These are phyloP conservation scores for Datnioides undecimradiatus DNA, from an alignment of 2,113 vertebrate species.

Conservation along the genomic window DNA sequence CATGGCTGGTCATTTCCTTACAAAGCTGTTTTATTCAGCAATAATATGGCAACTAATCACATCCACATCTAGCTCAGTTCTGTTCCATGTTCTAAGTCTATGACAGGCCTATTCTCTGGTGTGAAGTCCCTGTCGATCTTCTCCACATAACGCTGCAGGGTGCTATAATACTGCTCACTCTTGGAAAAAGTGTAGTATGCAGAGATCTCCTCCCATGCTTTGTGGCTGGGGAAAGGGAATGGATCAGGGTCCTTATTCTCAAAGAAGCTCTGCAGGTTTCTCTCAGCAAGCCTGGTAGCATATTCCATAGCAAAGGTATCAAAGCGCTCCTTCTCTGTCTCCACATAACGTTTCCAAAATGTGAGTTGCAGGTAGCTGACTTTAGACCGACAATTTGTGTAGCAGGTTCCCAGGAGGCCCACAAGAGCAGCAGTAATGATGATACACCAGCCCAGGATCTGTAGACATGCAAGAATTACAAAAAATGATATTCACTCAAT, in stretches of 20 bases:
- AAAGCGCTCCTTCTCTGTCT: slow-evolving; percentile 82
- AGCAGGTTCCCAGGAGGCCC: slow-evolving; percentile 79
- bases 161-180: slow-evolving; percentile 85
- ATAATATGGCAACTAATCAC: not conserved
- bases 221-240: slow-evolving; percentile 83
- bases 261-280: slow-evolving; percentile 86
- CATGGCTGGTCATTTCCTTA: not conserved
- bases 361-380: slow-evolving; percentile 86
- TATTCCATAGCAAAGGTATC: slow-evolving; percentile 75
- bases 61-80: slow-evolving; percentile 63
- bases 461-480: not conserved
- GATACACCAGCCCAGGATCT: slow-evolving; percentile 85
- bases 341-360: slow-evolving; percentile 83
- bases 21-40: not conserved
- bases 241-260: slow-evolving; percentile 72
- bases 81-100: slow-evolving; percentile 75
- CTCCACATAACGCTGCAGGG: slow-evolving; percentile 85
- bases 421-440: slow-evolving; percentile 67
- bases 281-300: slow-evolving; percentile 80
- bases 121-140: slow-evolving; percentile 53
- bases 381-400: slow-evolving; percentile 82
- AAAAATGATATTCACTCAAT: not conserved
- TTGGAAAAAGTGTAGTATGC: slow-evolving; percentile 74
- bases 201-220: slow-evolving; percentile 85
- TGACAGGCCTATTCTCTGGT: slow-evolving; percentile 79